Evolutionary conservation across 1,140 invertebrate species (phyloP).

Genomic region (Panulirus ornatus): DNA sequence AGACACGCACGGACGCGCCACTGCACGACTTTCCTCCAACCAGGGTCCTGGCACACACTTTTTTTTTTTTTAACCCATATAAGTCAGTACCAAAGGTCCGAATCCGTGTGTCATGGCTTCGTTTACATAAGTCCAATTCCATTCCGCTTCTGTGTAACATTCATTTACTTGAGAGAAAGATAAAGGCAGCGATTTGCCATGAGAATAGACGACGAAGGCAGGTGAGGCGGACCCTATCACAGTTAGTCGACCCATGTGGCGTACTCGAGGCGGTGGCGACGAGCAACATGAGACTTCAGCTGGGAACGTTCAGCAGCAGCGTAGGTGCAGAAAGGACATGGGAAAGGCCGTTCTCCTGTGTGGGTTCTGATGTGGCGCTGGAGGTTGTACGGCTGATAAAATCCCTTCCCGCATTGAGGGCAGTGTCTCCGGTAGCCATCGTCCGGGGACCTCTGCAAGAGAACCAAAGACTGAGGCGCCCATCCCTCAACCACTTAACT

Average conservation of each 20-base stretch:
- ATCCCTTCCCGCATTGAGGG: constrained; percentile 65
- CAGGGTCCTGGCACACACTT: too few relatives aligned
- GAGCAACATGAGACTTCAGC: constrained; percentile 66
- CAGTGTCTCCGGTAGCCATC: constrained; percentile 70
- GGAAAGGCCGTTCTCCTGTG: constrained; percentile 66
- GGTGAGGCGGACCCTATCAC: constrained; percentile 16
- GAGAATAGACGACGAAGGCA: not conserved
- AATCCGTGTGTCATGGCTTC: constrained; percentile 64
- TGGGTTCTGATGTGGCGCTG: constrained; percentile 69
- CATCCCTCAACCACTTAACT: constrained; percentile 31
- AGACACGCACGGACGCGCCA: constrained; percentile 38
- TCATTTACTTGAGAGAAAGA: too few relatives aligned
- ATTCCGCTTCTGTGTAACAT: constrained; percentile 31
- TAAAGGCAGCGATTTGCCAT: constrained; percentile 35
- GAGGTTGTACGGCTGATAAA: constrained; percentile 70
- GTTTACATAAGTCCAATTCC: constrained; percentile 60
- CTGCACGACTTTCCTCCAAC: too few relatives aligned
- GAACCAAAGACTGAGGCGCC: constrained; percentile 57
- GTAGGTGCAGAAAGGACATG: constrained; percentile 67
- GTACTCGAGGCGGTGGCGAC: constrained; percentile 60
- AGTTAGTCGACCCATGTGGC: constrained; percentile 63
- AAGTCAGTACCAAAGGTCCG: too few relatives aligned
- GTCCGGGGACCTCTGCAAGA: constrained; percentile 52
- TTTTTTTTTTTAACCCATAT: too few relatives aligned
- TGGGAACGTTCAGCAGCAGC: constrained; percentile 66